Percentiles rank a stretch among this genome's conserved stretches.
Conservation (phyloP, 2,113 vertebrate genomes). For the Sceloporus undulatus region DNA sequence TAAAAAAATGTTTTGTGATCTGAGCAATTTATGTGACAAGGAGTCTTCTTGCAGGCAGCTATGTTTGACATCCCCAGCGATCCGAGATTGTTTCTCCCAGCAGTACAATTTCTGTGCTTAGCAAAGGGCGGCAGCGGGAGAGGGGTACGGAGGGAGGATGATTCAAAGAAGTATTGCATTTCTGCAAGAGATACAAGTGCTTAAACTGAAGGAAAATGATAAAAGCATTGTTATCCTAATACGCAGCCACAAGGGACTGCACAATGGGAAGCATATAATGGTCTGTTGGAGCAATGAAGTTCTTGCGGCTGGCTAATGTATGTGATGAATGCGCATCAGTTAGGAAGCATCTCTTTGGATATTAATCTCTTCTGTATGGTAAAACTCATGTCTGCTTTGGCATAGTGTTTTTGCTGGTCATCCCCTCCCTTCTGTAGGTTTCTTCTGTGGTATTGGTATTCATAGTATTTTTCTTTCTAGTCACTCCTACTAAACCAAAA, state of each 20-base stretch:
- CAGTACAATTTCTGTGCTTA: slow-evolving; percentile 33
- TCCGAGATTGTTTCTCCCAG: slow-evolving; percentile 62
- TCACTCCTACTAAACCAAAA: no score
- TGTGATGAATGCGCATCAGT: slow-evolving; percentile 19
- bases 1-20: slow-evolving; percentile 68
- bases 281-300: background rate
- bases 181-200: slow-evolving; percentile 52
- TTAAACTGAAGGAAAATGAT: slow-evolving; percentile 36
- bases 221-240: slow-evolving; percentile 42
- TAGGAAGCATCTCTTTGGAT: background rate
- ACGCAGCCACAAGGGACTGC: slow-evolving; percentile 35
- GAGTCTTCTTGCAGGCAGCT: slow-evolving; percentile 60
- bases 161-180: slow-evolving; percentile 57
- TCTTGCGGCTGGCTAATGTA: slow-evolving; percentile 25
- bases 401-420: background rate
- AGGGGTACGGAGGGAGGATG: no score
- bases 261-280: background rate
- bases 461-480: background rate
- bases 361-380: accelerated
- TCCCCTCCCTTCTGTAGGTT: background rate
- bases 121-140: background rate
- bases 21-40: slow-evolving; percentile 75
- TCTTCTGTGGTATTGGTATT: background rate
- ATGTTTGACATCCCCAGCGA: slow-evolving; percentile 58
- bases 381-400: accelerated